phyloP scores from a whole-genome alignment of 2,888 invertebrate genomes.

The Drosophila fungiperda region DNA sequence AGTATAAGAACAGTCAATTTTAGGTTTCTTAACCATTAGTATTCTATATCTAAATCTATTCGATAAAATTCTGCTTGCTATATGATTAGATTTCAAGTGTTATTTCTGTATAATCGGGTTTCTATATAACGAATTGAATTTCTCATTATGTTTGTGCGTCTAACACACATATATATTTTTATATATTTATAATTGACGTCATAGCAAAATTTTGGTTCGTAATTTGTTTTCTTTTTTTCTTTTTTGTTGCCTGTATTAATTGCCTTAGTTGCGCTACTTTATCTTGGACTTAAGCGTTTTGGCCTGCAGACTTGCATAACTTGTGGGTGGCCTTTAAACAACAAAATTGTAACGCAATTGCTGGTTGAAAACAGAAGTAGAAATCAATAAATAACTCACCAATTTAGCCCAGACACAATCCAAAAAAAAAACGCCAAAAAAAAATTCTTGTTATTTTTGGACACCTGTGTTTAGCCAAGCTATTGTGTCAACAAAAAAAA shows the following conservation, averaged over 20 bases:
- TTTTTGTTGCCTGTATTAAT: not conserved
- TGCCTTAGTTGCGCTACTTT: conserved; percentile 16
- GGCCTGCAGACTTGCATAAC: not conserved
- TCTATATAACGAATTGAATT: not conserved
- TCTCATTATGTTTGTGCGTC: not conserved
- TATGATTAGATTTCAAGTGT: not conserved
- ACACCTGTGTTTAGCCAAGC: not conserved
- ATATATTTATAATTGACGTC: not conserved
- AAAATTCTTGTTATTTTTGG: not conserved
- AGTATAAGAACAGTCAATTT: not conserved
- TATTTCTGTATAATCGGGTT: not conserved
- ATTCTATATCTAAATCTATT: not conserved
- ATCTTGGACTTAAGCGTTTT: conserved; percentile 12
- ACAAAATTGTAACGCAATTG: not conserved
- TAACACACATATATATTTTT: conserved; percentile 2
- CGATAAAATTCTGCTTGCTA: not conserved
- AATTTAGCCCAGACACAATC: not conserved
- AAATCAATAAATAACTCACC: not conserved
- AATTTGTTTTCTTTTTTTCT: not conserved
- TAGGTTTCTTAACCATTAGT: not conserved
- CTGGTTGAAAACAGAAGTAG: not conserved
- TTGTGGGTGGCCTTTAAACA: not conserved
- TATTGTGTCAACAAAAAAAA: not conserved
- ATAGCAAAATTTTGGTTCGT: not conserved
- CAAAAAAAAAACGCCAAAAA: not conserved